phyloP scores from a whole-genome alignment of 1,140 invertebrate genomes.

The Nixonia krombeini region DNA sequence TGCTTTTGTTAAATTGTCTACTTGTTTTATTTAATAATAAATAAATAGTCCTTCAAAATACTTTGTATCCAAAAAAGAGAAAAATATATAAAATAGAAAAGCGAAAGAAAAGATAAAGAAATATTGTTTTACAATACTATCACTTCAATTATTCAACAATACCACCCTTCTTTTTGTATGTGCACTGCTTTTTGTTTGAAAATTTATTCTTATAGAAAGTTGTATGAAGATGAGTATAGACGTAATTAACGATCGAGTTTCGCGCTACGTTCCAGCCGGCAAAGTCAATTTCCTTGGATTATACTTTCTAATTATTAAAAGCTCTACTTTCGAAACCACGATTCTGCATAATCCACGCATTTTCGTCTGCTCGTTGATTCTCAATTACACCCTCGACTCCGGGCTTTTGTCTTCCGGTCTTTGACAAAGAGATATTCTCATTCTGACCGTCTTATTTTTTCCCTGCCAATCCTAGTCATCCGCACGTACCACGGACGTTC shows the following conservation, averaged over 20 bases:
- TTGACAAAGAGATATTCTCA: conserved; percentile 32
- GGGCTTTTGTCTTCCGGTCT: conserved; percentile 30
- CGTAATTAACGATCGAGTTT: conserved; percentile 26
- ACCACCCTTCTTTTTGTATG: too few relatives aligned
- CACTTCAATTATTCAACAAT: too few relatives aligned
- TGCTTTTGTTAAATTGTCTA: too few relatives aligned
- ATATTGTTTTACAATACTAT: too few relatives aligned
- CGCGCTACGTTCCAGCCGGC: conserved; percentile 13
- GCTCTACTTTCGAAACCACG: conserved; percentile 29
- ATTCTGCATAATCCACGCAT: conserved; percentile 39
- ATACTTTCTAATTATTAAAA: conserved; percentile 44
- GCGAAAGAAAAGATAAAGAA: too few relatives aligned
- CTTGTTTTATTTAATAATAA: too few relatives aligned
- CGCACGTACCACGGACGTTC: conserved; percentile 18
- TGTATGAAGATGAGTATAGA: conserved; percentile 12
- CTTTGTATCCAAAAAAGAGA: too few relatives aligned
- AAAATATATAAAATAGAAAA: too few relatives aligned
- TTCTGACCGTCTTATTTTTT: conserved; percentile 22
- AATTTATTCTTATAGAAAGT: too few relatives aligned
- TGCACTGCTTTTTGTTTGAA: too few relatives aligned
- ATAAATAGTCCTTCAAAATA: too few relatives aligned
- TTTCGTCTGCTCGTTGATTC: conserved; percentile 34
- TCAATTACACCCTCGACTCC: conserved; percentile 32
- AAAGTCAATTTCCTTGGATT: conserved; percentile 38
- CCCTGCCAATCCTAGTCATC: conserved; percentile 20